Conservation (phyloP, 1,140 invertebrate genomes). For the Penaeus chinensis region DNA sequence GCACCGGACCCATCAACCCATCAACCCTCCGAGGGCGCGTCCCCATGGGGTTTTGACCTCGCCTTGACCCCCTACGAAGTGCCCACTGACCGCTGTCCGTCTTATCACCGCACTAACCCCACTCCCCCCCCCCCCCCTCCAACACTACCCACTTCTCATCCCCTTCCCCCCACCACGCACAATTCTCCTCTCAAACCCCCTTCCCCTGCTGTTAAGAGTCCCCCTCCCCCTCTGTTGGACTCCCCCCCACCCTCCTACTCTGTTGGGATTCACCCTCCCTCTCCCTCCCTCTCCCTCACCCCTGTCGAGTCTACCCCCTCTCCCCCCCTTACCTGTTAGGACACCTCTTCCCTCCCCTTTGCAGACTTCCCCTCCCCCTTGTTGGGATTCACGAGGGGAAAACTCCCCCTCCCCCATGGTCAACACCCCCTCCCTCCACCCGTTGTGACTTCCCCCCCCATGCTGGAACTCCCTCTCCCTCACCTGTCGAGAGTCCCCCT, state of each 20-base stretch:
- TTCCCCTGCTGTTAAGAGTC: too few relatives aligned
- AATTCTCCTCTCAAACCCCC: background rate
- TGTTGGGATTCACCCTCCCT: background rate
- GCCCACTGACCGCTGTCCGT: too few relatives aligned
- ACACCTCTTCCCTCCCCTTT: background rate
- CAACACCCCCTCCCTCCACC: background rate
- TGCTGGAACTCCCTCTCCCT: background rate
- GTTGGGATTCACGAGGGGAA: background rate
- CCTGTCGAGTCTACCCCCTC: background rate
- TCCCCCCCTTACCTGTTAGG: background rate
- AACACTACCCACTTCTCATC: too few relatives aligned
- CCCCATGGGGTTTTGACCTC: too few relatives aligned
- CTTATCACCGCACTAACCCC: too few relatives aligned
- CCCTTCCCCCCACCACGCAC: background rate
- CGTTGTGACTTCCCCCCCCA: too few relatives aligned
- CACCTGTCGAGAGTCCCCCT: background rate
- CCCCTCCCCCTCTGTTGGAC: background rate
- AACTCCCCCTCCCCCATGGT: background rate
- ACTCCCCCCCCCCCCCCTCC: too few relatives aligned
- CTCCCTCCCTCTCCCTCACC: background rate
- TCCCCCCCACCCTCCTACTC: background rate
- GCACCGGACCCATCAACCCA: too few relatives aligned
- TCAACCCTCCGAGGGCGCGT: too few relatives aligned
- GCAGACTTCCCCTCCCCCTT: background rate
- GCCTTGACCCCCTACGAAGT: too few relatives aligned